Evolutionary conservation across 2,888 invertebrate genomes (phyloP), one percentile per base, ranked within the genome.

Genomic region (Xestia rhomboidea): DNA sequence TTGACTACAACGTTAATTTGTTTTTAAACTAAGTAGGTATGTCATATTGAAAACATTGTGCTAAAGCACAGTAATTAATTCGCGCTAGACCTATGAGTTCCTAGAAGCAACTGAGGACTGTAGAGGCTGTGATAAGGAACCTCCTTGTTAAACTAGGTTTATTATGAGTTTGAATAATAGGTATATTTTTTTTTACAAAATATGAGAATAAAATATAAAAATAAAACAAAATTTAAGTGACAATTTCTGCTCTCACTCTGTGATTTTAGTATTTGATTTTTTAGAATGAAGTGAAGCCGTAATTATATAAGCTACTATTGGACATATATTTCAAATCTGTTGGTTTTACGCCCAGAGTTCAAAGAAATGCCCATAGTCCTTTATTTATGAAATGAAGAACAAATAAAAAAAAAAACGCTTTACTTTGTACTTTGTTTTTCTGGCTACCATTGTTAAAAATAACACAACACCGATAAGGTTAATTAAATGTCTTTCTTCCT

Each of bases 401-500:
- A 27, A 27, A 15, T 18, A 11, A 11, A 15, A 30, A 30, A 24
- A 38, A 24, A 27, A 60, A 5, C 7, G 74, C 41, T 27, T 51
- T 34, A 24, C 10, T 15, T 24, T 51, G 24, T 51, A 18, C 49
- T 54, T 62, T 13, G 24, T 46, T 44, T n/a, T 13, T 41, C 1
- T 66, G 24, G 7, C 8, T 51, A 44, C 34, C 1, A 18, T 49
- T 49, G 34, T 60, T 38, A 62, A 30, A 46, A 49, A 44, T 2
- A 15, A 38, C 30, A 34, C 7, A 46, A 44, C 18, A 57, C 30
- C 54, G 18, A n/a, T 57, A 27, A 44, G 13, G 27, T 41, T 62
- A 68, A 69, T 44, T 51, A 49, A 69, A 57, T 76, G n/a, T 30
- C 5, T 76, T 68, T 44, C 44, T 72, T 66, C n/a, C 34, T 68